phyloP scores from a whole-genome alignment of 2,113 vertebrate species.

The Cygnus atratus region DNA sequence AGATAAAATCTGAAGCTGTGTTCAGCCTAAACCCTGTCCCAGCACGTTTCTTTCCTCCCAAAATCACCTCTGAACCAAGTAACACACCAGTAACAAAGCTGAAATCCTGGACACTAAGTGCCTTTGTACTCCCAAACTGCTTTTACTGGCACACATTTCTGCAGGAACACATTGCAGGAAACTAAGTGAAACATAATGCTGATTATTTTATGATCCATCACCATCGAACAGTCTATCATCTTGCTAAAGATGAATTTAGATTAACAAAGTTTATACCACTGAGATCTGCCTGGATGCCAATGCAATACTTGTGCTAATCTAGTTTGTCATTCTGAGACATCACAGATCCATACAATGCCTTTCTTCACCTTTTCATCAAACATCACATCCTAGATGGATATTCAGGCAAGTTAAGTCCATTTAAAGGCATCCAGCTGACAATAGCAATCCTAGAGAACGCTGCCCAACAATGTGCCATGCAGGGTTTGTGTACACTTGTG shows the following conservation, averaged over 20 bases:
- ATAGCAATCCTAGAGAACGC: neutral
- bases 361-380: neutral
- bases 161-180: neutral
- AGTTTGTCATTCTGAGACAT: neutral
- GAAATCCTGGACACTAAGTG: neutral
- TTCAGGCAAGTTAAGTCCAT: neutral
- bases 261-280: neutral
- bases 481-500: neutral
- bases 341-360: neutral
- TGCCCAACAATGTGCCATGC: fast-evolving
- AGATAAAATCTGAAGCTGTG: neutral
- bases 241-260: neutral
- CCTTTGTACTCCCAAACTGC: neutral
- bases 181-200: neutral
- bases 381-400: neutral
- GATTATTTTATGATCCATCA: neutral
- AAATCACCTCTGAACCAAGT: neutral
- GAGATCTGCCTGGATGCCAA: neutral
- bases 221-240: neutral
- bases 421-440: neutral
- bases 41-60: neutral
- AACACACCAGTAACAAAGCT: neutral
- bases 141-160: neutral
- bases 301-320: neutral
- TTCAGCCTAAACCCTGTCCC: neutral